Conservation (phyloP, 1,140 invertebrate genomes). For the Uloborus diversus region DNA sequence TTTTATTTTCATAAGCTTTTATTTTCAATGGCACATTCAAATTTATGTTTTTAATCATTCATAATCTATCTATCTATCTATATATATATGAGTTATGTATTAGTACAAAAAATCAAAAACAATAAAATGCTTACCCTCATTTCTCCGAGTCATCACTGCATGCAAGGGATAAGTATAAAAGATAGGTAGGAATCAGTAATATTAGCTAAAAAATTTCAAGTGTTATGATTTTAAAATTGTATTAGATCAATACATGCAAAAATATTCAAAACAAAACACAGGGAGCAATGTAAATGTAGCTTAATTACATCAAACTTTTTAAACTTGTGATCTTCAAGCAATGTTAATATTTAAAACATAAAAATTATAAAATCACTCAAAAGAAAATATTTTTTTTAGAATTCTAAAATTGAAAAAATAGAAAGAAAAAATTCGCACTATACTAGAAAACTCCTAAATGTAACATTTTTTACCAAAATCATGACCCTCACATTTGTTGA, state of each 20-base stretch:
- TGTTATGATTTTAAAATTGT: neutral
- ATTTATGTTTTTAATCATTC: too few species aligned
- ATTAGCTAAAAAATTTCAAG: too few species aligned
- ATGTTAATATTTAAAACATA: neutral
- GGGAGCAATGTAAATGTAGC: neutral
- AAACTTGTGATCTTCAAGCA: neutral
- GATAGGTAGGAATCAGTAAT: conserved; percentile 25
- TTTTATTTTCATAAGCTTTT: too few species aligned
- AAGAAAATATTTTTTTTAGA: too few species aligned
- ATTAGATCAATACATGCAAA: neutral
- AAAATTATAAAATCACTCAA: too few species aligned
- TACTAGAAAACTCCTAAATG: too few species aligned
- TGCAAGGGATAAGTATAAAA: conserved; percentile 22
- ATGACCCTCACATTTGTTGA: too few species aligned
- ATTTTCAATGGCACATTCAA: too few species aligned
- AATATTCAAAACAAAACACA: neutral
- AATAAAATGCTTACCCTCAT: conserved; percentile 37
- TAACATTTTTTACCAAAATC: too few species aligned
- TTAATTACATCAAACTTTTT: neutral
- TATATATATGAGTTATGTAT: neutral
- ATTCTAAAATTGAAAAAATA: too few species aligned
- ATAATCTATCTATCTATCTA: too few species aligned
- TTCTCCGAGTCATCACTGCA: conserved; percentile 50
- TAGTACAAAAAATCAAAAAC: neutral
- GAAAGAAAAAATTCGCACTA: too few species aligned